These are phyloP conservation scores for Mantis religiosa DNA, from an alignment of 2,888 invertebrate species.

Conservation along the genomic window DNA sequence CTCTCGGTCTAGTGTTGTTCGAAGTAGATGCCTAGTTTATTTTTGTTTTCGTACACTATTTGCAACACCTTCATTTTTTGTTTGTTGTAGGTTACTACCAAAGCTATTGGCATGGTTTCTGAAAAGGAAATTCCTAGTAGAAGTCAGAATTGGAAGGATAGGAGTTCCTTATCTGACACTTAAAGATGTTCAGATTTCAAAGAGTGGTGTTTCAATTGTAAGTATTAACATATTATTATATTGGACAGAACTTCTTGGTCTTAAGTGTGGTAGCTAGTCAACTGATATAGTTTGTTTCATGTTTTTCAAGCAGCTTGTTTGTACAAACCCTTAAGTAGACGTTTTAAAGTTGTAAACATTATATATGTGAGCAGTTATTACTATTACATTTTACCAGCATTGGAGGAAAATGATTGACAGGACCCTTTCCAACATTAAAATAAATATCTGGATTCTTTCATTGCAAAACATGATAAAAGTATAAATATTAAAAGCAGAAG, in stretches of 20 bases:
- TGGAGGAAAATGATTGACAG: too few species aligned
- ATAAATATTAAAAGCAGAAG: too few species aligned
- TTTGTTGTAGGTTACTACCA: conserved; percentile 73
- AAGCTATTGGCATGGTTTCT: conserved; percentile 74
- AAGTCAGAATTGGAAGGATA: conserved; percentile 75
- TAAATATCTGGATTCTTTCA: too few species aligned
- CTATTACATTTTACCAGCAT: too few species aligned
- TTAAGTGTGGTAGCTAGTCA: not conserved
- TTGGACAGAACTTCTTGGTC: not conserved
- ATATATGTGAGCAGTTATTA: too few species aligned
- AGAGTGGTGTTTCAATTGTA: conserved; percentile 74
- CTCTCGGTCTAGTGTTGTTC: too few species aligned
- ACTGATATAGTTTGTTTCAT: not conserved
- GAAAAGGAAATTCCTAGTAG: conserved; percentile 72
- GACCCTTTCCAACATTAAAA: too few species aligned
- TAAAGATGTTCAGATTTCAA: conserved; percentile 74
- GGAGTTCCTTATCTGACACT: conserved; percentile 75
- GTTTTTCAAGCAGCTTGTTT: not conserved
- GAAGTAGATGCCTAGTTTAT: too few species aligned
- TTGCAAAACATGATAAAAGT: too few species aligned
- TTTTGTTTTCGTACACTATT: too few species aligned
- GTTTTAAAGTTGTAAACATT: too few species aligned
- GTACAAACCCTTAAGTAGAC: too few species aligned
- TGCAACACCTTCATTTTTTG: conserved; percentile 32
- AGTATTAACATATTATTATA: conserved; percentile 41